A percentile compares a stretch with the other conserved stretches of the same genome.
Evolutionary conservation across 1,140 invertebrate species (phyloP).

Genomic region (Papilio polytes): DNA sequence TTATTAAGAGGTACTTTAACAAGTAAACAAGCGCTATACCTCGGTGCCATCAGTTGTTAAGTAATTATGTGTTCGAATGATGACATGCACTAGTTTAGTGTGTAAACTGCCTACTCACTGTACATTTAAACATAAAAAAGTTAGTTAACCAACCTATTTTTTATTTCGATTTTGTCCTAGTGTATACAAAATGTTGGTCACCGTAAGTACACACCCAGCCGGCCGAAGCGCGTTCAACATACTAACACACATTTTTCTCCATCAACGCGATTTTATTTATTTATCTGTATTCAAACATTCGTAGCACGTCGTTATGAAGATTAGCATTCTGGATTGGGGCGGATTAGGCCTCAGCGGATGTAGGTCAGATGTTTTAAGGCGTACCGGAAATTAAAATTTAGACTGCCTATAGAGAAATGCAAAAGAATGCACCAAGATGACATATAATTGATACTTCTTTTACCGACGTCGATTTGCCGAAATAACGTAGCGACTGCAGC

Average conservation of each 20-base stretch:
- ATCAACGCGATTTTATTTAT: slow-evolving; percentile 72
- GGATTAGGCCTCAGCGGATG: slow-evolving; percentile 52
- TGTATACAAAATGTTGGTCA: background rate
- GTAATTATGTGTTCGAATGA: no score
- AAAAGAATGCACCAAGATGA: no score
- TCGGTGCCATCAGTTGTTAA: no score
- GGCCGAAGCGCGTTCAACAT: slow-evolving; percentile 59
- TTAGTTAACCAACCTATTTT: background rate
- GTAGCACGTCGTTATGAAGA: slow-evolving; percentile 53
- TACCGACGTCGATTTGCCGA: no score
- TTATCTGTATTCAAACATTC: slow-evolving; percentile 70
- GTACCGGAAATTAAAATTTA: slow-evolving; percentile 11
- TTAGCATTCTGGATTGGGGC: slow-evolving; percentile 66
- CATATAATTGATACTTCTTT: no score
- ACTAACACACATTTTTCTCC: slow-evolving; percentile 77
- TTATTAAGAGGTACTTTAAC: no score
- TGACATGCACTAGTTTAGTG: no score
- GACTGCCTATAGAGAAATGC: background rate
- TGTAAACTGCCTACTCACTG: no score
- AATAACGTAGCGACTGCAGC: no score
- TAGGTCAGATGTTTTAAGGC: slow-evolving; percentile 24
- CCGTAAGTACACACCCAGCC: slow-evolving; percentile 48
- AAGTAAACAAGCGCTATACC: no score
- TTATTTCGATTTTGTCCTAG: background rate
- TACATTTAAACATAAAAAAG: no score